Percentiles rank a stretch among this genome's conserved stretches.
Conservation (phyloP, 2,797 vertebrate genomes). For the Crenichthys baileyi region DNA sequence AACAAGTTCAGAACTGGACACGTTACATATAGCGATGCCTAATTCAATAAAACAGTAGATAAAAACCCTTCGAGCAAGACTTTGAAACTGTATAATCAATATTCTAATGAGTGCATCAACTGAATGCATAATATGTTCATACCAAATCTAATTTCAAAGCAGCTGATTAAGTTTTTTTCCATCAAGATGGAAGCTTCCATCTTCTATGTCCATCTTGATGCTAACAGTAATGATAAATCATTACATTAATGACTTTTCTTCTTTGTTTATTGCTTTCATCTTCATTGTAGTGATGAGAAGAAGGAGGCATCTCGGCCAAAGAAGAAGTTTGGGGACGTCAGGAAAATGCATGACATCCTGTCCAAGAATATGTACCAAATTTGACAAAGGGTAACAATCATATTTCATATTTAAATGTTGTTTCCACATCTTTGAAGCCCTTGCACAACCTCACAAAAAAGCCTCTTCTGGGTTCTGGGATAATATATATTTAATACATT, state of each 20-base stretch:
- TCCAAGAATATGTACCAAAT: slow-evolving; percentile 95
- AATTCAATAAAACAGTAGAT: background rate
- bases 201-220: slow-evolving; percentile 4
- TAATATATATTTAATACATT: background rate
- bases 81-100: slow-evolving; percentile 15
- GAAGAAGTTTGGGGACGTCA: slow-evolving; percentile 82
- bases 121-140: slow-evolving; percentile 16
- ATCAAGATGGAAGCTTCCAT: background rate
- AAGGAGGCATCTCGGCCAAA: slow-evolving; percentile 73
- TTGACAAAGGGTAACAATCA: slow-evolving; percentile 82
- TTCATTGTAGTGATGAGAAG: slow-evolving; percentile 77
- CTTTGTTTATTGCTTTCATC: slow-evolving; percentile 6
- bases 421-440: background rate
- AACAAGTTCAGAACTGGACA: background rate
- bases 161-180: slow-evolving; percentile 33
- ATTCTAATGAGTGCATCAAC: slow-evolving; percentile 22
- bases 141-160: slow-evolving; percentile 38
- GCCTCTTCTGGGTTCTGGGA: background rate
- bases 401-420: background rate
- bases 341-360: slow-evolving; percentile 88
- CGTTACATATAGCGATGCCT: background rate
- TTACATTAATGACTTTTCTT: slow-evolving; percentile 20
- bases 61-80: background rate
- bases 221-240: slow-evolving; percentile 8
- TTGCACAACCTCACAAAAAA: background rate